A percentile compares a stretch with the other conserved stretches of the same genome.
phyloP scores from a whole-genome alignment of 2,888 invertebrate genomes.

The Drosophila eohydei region DNA sequence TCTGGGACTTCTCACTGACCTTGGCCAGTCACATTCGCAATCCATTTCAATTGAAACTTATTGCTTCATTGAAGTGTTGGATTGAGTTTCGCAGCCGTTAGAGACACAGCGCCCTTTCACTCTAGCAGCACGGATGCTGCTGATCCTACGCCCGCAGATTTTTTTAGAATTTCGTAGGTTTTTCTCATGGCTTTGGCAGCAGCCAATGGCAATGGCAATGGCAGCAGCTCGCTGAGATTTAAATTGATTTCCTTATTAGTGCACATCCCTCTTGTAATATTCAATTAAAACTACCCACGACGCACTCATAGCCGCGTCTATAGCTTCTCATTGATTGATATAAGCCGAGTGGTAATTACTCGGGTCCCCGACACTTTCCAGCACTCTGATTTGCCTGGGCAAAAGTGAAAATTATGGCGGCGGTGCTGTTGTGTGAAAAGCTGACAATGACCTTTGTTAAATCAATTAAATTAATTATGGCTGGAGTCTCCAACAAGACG shows the following conservation, averaged over 20 bases:
- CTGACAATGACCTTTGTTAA: slow-evolving; percentile 74
- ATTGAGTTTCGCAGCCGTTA: slow-evolving; percentile 50
- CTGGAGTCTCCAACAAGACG: neutral
- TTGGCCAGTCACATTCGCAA: slow-evolving; percentile 53
- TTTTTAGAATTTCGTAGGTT: slow-evolving; percentile 67
- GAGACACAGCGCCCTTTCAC: slow-evolving; percentile 46
- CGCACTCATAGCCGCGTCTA: slow-evolving; percentile 28
- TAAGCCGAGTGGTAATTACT: slow-evolving; percentile 77
- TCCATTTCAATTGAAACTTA: slow-evolving; percentile 70
- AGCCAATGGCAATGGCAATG: slow-evolving; percentile 32
- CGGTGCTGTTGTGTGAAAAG: slow-evolving; percentile 39
- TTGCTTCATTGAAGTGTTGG: slow-evolving; percentile 63
- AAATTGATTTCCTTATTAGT: slow-evolving; percentile 84
- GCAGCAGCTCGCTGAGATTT: slow-evolving; percentile 73
- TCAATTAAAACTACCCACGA: slow-evolving; percentile 75
- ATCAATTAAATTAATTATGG: slow-evolving; percentile 65
- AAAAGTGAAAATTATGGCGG: slow-evolving; percentile 65
- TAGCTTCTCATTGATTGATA: slow-evolving; percentile 61
- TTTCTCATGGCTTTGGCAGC: slow-evolving; percentile 72
- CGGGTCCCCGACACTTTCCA: slow-evolving; percentile 50
- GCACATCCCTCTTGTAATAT: slow-evolving; percentile 80
- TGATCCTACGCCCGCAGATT: slow-evolving; percentile 81
- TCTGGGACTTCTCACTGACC: slow-evolving; percentile 42
- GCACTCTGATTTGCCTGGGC: slow-evolving; percentile 45
- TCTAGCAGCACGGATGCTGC: slow-evolving; percentile 30